Evolutionary conservation across 2,113 vertebrate species (phyloP).

Genomic region (Silurus meridionalis): DNA sequence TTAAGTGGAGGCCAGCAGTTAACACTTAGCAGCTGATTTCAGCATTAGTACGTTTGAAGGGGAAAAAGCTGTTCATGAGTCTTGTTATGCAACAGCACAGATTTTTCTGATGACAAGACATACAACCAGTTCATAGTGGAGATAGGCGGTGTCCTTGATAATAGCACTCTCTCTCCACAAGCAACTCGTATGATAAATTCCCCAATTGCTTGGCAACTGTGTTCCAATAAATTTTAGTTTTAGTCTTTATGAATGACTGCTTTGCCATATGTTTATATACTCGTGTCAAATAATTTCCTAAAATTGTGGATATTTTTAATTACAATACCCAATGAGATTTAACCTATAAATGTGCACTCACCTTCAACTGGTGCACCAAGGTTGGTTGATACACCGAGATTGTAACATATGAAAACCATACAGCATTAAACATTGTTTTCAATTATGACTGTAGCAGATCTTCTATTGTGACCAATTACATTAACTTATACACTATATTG

Average conservation of each 20-base stretch:
- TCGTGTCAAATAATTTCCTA: background rate
- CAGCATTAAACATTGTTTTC: background rate
- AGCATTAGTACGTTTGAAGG: too few species aligned
- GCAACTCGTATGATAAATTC: too few species aligned
- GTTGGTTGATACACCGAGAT: background rate
- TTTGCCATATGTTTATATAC: background rate
- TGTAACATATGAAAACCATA: background rate
- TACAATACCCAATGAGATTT: conserved; percentile 34
- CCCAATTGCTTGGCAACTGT: too few species aligned
- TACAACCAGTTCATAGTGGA: too few species aligned
- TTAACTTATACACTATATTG: background rate
- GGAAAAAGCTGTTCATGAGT: too few species aligned
- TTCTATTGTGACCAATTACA: background rate
- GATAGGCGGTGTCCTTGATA: background rate
- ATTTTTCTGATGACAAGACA: too few species aligned
- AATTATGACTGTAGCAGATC: background rate
- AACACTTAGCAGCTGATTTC: too few species aligned
- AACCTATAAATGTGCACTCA: conserved; percentile 6
- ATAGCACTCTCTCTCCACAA: too few species aligned
- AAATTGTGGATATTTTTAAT: conserved; percentile 17
- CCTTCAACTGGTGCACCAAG: background rate
- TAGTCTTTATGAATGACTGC: background rate
- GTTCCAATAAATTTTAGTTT: background rate
- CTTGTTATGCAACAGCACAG: too few species aligned
- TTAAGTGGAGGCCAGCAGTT: too few species aligned